A percentile compares a stretch with the other conserved stretches of the same genome.
Conservation (phyloP, 2,888 invertebrate species). For the Netelia fuscicornis region DNA sequence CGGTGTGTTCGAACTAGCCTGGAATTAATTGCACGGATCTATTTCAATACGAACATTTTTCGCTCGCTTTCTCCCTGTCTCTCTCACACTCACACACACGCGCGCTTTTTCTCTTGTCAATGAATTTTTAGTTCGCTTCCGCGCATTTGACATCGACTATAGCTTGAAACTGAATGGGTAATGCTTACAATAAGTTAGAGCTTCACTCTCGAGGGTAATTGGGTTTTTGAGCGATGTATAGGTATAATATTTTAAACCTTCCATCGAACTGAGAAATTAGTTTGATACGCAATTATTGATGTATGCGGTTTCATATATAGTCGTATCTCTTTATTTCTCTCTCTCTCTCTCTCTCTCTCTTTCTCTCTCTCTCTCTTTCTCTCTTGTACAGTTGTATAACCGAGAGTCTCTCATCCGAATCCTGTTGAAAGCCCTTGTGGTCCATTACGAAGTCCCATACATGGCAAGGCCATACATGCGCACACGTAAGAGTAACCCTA, state of each 20-base stretch:
- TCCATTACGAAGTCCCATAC: background rate
- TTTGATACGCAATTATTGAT: constrained; percentile 10
- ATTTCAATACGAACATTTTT: constrained; percentile 17
- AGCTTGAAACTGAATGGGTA: too few species aligned
- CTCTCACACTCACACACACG: too few species aligned
- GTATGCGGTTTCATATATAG: too few species aligned
- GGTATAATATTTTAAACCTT: too few species aligned
- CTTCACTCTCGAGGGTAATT: too few species aligned
- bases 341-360: background rate
- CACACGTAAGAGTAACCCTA: background rate
- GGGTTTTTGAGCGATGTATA: too few species aligned
- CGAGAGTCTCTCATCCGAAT: constrained; percentile 6
- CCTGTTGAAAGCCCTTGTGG: background rate
- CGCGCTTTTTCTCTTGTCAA: background rate
- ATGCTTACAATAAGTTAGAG: too few species aligned
- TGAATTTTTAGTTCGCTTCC: background rate
- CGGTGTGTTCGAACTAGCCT: background rate
- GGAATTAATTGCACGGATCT: constrained; percentile 33
- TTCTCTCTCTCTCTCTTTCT: background rate
- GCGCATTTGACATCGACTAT: too few species aligned
- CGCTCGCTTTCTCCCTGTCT: background rate
- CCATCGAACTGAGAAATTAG: background rate
- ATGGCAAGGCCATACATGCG: background rate
- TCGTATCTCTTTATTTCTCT: too few species aligned
- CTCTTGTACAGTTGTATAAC: background rate